Percentiles rank a stretch among this genome's conserved stretches.
Conservation (phyloP, 2,888 invertebrate species). For the Watsonalla cultraria region DNA sequence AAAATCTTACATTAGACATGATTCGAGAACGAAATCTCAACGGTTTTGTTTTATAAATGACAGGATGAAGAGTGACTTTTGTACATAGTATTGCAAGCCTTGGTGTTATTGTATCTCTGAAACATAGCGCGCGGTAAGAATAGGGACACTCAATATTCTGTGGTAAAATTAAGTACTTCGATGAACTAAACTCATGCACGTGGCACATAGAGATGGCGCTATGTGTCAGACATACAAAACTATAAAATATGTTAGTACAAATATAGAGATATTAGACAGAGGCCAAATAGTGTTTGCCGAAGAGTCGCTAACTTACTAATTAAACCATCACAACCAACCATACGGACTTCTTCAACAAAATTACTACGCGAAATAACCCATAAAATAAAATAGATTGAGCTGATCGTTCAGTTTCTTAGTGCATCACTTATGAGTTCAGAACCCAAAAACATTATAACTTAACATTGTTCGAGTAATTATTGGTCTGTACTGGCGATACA, state of each 20-base stretch:
- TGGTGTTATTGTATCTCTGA: constrained; percentile 31
- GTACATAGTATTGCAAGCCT: constrained; percentile 65
- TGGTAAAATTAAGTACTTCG: constrained; percentile 50
- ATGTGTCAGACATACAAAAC: constrained; percentile 37
- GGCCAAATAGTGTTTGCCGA: constrained; percentile 60
- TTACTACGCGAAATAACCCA: constrained; percentile 55
- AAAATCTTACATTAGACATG: constrained; percentile 38
- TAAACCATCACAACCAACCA: constrained; percentile 79
- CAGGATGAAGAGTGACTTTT: constrained; percentile 53
- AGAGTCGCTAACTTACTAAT: constrained; percentile 75
- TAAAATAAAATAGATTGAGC: constrained; percentile 63
- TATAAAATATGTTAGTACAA: constrained; percentile 52
- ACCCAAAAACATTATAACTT: constrained; percentile 59
- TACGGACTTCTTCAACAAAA: constrained; percentile 74
- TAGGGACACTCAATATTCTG: background rate
- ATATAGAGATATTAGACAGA: constrained; percentile 51
- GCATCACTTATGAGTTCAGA: constrained; percentile 59
- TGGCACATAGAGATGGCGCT: constrained; percentile 13
- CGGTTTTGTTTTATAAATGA: constrained; percentile 48
- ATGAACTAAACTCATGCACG: constrained; percentile 24
- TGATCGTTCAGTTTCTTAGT: constrained; percentile 55
- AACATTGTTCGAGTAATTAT: constrained; percentile 54
- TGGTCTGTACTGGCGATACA: constrained; percentile 69
- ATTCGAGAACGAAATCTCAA: constrained; percentile 12
- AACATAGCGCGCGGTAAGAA: constrained; percentile 13